phyloP scores from a whole-genome alignment of 2,113 vertebrate genomes.

The Ascaphus truei region DNA sequence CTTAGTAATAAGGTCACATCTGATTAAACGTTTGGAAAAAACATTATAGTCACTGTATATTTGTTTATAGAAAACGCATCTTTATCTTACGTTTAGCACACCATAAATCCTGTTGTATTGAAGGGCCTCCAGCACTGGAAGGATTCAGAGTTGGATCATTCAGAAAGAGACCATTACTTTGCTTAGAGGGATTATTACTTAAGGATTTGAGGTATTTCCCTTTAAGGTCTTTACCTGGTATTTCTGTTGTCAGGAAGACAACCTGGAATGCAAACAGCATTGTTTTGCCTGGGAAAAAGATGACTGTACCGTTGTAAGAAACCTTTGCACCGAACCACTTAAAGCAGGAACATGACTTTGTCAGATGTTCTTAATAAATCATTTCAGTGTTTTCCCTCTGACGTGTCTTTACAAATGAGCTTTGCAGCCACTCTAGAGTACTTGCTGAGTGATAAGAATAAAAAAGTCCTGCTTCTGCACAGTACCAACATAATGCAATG shows the following conservation, averaged over 20 bases:
- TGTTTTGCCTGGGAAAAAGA: conserved; percentile 1
- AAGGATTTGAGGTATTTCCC: conserved; percentile 31
- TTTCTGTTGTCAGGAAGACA: conserved; percentile 15
- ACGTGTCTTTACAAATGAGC: conserved; percentile 28
- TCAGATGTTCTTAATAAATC: conserved; percentile 27
- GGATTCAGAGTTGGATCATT: neutral
- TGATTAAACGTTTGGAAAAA: too few species aligned
- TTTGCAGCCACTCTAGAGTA: conserved; percentile 22
- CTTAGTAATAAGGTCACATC: too few species aligned
- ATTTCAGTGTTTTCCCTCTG: conserved; percentile 5
- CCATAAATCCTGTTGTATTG: too few species aligned
- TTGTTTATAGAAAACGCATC: too few species aligned
- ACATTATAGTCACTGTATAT: too few species aligned
- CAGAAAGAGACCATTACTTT: neutral
- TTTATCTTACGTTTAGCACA: too few species aligned
- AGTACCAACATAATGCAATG: conserved; percentile 19
- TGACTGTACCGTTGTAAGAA: conserved; percentile 1
- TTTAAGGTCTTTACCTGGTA: conserved; percentile 24
- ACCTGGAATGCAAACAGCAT: conserved; percentile 30
- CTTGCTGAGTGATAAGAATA: conserved; percentile 27
- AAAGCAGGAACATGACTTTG: conserved; percentile 28
- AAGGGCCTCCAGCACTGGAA: neutral
- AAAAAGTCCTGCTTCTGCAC: neutral
- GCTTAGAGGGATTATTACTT: conserved; percentile 8
- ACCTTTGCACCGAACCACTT: conserved; percentile 25